Percentiles rank a stretch among this genome's conserved stretches.
These are phyloP conservation scores for Sebastes itinus DNA, from an alignment of 2,797 vertebrate species.

Conservation along the genomic window DNA sequence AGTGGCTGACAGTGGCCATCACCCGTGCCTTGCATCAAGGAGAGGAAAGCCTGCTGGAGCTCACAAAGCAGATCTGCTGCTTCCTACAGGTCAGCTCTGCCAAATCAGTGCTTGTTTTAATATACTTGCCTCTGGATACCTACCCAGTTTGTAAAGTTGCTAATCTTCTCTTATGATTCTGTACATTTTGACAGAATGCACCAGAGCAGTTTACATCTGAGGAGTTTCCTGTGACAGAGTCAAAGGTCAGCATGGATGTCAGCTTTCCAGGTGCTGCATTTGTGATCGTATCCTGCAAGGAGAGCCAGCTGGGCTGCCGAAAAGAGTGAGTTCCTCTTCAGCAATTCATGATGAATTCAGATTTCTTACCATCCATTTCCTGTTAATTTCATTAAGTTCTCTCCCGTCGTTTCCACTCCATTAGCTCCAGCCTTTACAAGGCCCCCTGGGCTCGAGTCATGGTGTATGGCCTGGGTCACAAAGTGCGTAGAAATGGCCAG, in stretches of 20 bases:
- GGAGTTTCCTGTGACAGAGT: constrained; percentile 95
- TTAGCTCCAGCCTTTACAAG: constrained; percentile 96
- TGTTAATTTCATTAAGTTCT: background rate
- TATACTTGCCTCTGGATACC: background rate
- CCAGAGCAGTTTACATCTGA: constrained; percentile 96
- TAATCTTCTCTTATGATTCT: background rate
- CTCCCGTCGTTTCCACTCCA: background rate
- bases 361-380: background rate
- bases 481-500: constrained; percentile 95
- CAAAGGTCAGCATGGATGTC: constrained; percentile 98
- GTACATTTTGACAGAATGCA: constrained; percentile 82
- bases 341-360: background rate
- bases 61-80: constrained; percentile 96
- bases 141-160: background rate
- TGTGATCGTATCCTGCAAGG: constrained; percentile 95
- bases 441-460: constrained; percentile 97
- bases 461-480: constrained; percentile 96
- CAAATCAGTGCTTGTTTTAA: background rate
- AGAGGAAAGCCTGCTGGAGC: constrained; percentile 94
- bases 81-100: constrained; percentile 89
- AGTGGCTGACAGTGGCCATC: constrained; percentile 96
- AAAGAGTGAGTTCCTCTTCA: constrained; percentile 90
- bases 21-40: constrained; percentile 96
- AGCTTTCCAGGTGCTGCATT: constrained; percentile 97
- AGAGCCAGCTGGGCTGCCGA: constrained; percentile 94